A percentile compares a stretch with the other conserved stretches of the same genome.
Evolutionary conservation across 2,797 vertebrate genomes (phyloP).

Genomic region (Gila robusta): DNA sequence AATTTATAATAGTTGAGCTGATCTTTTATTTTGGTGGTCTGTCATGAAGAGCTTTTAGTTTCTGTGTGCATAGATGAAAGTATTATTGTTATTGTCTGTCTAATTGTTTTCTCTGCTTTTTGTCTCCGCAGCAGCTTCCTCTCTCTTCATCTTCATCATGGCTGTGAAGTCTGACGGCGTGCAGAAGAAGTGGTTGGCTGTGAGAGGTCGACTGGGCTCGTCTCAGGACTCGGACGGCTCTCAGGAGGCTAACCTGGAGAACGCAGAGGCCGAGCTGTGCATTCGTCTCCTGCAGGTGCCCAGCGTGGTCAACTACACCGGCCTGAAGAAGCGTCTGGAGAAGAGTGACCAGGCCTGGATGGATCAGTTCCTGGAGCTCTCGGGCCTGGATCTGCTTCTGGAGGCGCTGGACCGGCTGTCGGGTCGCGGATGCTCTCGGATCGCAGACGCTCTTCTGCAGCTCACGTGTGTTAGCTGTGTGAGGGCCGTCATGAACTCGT

Average conservation of each 20-base stretch:
- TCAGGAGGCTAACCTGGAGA: constrained; percentile 95
- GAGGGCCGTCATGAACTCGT: constrained; percentile 94
- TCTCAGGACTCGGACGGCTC: constrained; percentile 88
- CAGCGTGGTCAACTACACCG: constrained; percentile 95
- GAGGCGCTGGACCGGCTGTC: constrained; percentile 95
- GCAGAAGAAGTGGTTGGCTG: constrained; percentile 90
- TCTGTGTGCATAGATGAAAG: not conserved
- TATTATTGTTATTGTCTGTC: not conserved
- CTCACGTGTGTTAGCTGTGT: constrained; percentile 97
- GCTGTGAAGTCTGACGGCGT: constrained; percentile 83
- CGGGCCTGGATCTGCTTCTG: constrained; percentile 92
- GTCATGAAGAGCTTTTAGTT: not conserved
- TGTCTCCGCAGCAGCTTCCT: constrained; percentile 5
- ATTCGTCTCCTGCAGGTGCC: constrained; percentile 94
- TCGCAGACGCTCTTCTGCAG: constrained; percentile 92
- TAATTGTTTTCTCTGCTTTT: not conserved
- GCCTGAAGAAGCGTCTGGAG: constrained; percentile 92
- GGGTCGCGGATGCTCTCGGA: constrained; percentile 90
- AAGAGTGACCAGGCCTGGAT: constrained; percentile 92
- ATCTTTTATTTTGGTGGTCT: not conserved
- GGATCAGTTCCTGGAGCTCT: constrained; percentile 96
- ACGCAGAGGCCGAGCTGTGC: constrained; percentile 93
- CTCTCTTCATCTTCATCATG: constrained; percentile 74
- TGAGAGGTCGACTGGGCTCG: constrained; percentile 88
- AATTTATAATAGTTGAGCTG: not conserved